Evolutionary conservation across 1,140 invertebrate genomes (phyloP).

Genomic region (Archivesica marissinica): DNA sequence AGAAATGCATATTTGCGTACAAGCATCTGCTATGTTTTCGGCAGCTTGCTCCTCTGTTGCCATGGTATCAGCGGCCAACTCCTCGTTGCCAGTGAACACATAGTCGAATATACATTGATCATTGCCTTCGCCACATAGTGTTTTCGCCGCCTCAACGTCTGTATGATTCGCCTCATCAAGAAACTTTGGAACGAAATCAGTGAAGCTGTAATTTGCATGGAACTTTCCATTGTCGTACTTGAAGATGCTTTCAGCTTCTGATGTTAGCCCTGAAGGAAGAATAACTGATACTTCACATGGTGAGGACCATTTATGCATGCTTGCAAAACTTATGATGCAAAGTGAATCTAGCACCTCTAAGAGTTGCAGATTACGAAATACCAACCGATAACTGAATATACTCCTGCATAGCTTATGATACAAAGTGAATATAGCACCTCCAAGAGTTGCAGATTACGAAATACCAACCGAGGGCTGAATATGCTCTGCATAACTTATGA

Average conservation of each 20-base stretch:
- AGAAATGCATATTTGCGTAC: background rate
- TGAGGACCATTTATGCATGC: no score
- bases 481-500: no score
- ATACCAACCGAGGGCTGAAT: no score
- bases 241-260: conserved; percentile 44
- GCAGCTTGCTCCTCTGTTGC: conserved; percentile 15
- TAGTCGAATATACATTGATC: conserved; percentile 67
- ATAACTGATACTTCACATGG: no score
- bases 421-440: no score
- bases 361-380: no score
- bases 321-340: no score
- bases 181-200: conserved; percentile 62
- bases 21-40: background rate
- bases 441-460: no score
- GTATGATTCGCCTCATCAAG: conserved; percentile 46
- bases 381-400: no score
- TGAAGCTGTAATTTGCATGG: conserved; percentile 53
- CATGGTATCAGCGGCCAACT: conserved; percentile 51
- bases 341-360: no score
- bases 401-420: no score
- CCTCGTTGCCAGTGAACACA: conserved; percentile 64
- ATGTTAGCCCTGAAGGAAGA: conserved; percentile 66
- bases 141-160: conserved; percentile 17
- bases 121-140: conserved; percentile 61
- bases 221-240: conserved; percentile 56